A percentile compares a stretch with the other conserved stretches of the same genome.
phyloP scores from a whole-genome alignment of 2,113 vertebrate species.

The Boleophthalmus pectinirostris region DNA sequence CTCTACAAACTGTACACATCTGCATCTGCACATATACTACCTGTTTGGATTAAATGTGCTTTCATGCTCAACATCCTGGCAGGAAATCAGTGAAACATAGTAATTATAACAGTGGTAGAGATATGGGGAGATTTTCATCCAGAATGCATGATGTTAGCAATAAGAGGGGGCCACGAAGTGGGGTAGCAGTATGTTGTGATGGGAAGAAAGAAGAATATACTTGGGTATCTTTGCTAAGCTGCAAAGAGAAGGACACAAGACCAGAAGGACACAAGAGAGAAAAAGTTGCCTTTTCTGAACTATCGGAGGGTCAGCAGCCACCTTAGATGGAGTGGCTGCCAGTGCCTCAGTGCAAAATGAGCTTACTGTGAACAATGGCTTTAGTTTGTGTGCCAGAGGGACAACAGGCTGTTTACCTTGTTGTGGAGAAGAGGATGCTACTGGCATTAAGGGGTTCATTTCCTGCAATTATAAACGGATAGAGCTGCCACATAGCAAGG shows the following conservation, averaged over 20 bases:
- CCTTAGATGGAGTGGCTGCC: slow-evolving; percentile 39
- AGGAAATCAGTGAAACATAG: slow-evolving; percentile 40
- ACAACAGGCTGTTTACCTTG: slow-evolving; percentile 56
- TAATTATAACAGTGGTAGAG: slow-evolving; percentile 19
- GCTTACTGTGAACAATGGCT: slow-evolving; percentile 36
- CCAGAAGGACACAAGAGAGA: slow-evolving; percentile 33
- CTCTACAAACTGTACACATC: slow-evolving; percentile 12
- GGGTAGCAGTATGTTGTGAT: slow-evolving; percentile 51
- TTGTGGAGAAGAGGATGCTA: slow-evolving; percentile 47
- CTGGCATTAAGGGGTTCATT: slow-evolving; percentile 47
- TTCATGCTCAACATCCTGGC: slow-evolving; percentile 21
- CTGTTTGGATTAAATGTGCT: slow-evolving; percentile 21
- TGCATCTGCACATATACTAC: slow-evolving; percentile 18
- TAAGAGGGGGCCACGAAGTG: not conserved
- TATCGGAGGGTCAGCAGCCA: slow-evolving; percentile 29
- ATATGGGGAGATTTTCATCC: slow-evolving; percentile 41
- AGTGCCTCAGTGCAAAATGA: slow-evolving; percentile 46
- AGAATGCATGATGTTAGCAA: slow-evolving; percentile 19
- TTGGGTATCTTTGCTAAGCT: slow-evolving; percentile 39
- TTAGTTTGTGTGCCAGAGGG: slow-evolving; percentile 46
- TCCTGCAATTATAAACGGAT: slow-evolving; percentile 50
- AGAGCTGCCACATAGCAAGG: slow-evolving; percentile 30
- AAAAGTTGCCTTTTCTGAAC: slow-evolving; percentile 26
- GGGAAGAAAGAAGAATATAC: slow-evolving; percentile 45
- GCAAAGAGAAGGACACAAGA: slow-evolving; percentile 29